These are phyloP conservation scores for Parnassius glacialis DNA, from an alignment of 2,888 invertebrate species.

Conservation along the genomic window DNA sequence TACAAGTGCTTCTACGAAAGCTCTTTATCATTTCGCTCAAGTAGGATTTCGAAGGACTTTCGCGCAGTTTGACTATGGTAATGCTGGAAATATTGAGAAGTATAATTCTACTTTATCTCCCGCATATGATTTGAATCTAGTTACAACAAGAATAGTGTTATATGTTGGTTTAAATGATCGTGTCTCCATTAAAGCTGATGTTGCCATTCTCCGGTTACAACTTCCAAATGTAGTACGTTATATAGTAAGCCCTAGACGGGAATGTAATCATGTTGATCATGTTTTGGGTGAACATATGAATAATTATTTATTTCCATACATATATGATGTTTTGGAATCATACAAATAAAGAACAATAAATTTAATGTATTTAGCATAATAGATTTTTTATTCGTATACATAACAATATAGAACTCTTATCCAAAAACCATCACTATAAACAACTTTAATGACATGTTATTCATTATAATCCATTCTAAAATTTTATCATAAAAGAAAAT, in stretches of 20 bases:
- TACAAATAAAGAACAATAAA: slow-evolving; percentile 12
- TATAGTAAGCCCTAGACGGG: slow-evolving; percentile 27
- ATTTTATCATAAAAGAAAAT: no score
- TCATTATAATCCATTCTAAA: no score
- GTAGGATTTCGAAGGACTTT: slow-evolving; percentile 37
- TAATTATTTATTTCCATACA: slow-evolving; percentile 33
- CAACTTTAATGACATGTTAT: no score
- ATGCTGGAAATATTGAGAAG: slow-evolving; percentile 9
- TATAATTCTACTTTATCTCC: slow-evolving; percentile 38
- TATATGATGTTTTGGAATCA: slow-evolving; percentile 35
- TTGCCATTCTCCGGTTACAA: slow-evolving; percentile 28
- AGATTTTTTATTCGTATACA: no score
- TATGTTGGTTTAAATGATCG: slow-evolving; percentile 37
- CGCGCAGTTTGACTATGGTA: slow-evolving; percentile 32
- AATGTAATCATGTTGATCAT: slow-evolving; percentile 40
- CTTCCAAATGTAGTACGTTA: slow-evolving; percentile 41
- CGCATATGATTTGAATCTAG: slow-evolving; percentile 38
- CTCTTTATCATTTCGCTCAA: slow-evolving; percentile 43
- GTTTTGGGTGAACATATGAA: slow-evolving; percentile 38
- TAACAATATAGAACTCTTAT: no score
- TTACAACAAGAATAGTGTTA: slow-evolving; percentile 36
- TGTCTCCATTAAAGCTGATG: slow-evolving; percentile 35
- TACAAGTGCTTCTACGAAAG: slow-evolving; percentile 44
- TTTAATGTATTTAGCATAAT: no score
- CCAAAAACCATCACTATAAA: no score